Conservation (phyloP, 2,113 vertebrate genomes). For the Chloropsis cyanopogon region DNA sequence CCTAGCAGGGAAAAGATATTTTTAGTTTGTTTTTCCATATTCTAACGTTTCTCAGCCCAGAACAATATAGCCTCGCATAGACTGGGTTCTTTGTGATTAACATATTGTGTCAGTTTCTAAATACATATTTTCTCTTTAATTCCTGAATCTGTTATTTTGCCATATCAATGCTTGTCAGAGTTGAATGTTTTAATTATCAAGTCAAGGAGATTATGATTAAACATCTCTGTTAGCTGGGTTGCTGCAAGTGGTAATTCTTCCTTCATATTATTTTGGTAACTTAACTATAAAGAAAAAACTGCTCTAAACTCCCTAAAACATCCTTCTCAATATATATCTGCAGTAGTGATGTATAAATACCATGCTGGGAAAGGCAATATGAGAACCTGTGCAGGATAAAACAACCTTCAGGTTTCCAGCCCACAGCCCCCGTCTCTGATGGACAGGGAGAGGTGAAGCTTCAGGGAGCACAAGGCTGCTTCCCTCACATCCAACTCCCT, state of each 20-base stretch:
- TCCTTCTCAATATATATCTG: background rate
- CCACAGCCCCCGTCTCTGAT: rapidly evolving
- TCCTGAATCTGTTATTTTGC: conserved; percentile 43
- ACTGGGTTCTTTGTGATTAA: background rate
- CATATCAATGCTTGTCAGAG: conserved; percentile 4
- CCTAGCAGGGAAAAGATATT: conserved; percentile 13
- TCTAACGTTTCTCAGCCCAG: background rate
- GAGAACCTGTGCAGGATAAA: background rate
- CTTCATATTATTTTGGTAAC: background rate
- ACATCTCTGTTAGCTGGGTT: background rate
- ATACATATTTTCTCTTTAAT: conserved; percentile 28
- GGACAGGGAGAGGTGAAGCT: background rate
- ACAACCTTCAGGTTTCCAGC: background rate
- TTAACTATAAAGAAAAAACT: background rate
- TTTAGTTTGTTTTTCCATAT: conserved; percentile 11
- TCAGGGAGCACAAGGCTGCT: background rate
- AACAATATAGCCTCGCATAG: conserved; percentile 6
- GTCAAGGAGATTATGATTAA: background rate
- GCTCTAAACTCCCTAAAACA: background rate
- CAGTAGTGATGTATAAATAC: background rate
- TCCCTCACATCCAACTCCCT: background rate
- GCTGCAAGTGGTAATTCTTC: background rate
- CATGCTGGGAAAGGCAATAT: background rate
- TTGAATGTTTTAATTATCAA: conserved; percentile 15
- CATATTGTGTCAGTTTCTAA: conserved; percentile 20